phyloP scores from a whole-genome alignment of 1,140 invertebrate species.

The Drosophila nikananu region DNA sequence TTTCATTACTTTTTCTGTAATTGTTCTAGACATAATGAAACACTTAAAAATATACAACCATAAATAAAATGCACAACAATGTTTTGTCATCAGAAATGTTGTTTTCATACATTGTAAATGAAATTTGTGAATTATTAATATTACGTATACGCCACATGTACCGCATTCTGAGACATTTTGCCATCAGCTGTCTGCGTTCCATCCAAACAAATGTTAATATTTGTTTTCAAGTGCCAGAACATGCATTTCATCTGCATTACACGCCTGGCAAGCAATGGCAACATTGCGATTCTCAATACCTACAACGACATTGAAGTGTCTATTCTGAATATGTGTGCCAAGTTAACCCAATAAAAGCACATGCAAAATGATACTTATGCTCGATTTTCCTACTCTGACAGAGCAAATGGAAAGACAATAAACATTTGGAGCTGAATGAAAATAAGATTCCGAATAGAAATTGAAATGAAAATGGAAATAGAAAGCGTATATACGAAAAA shows the following conservation, averaged over 20 bases:
- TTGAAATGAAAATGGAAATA: background rate
- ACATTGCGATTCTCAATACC: constrained; percentile 25
- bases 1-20: background rate
- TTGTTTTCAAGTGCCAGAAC: constrained; percentile 45
- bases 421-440: constrained; percentile 55
- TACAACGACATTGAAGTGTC: constrained; percentile 61
- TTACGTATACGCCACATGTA: constrained; percentile 49
- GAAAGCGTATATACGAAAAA: background rate
- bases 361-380: constrained; percentile 44
- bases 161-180: constrained; percentile 3
- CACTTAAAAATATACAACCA: background rate
- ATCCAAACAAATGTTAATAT: constrained; percentile 56
- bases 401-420: constrained; percentile 44
- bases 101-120: background rate
- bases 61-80: background rate
- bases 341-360: constrained; percentile 55
- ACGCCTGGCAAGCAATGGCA: constrained; percentile 14
- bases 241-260: constrained; percentile 40
- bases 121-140: background rate
- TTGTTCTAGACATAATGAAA: background rate
- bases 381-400: constrained; percentile 12
- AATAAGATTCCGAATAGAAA: constrained; percentile 44
- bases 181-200: constrained; percentile 30
- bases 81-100: background rate
- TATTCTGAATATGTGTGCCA: constrained; percentile 59